Base-by-base conservation (phyloP, 2,888 invertebrate species). In the Antheraea assamensis region DNA sequence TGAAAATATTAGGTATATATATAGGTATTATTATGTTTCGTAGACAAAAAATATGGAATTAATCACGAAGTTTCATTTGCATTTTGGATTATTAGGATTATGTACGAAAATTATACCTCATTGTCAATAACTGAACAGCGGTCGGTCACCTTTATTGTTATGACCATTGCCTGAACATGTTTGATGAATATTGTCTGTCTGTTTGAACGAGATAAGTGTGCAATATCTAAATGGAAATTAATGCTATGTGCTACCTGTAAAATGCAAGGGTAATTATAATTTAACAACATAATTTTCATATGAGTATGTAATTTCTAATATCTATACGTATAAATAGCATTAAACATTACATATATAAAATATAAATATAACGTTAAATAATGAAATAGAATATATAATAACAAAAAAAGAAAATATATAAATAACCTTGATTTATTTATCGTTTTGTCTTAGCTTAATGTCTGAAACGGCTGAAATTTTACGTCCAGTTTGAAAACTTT, bases 111-210 rank as follows among this genome's bases (percentile, higher is more conserved):
- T 72, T 70, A 70, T 73, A 75, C 68, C 70, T 71, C 47, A 73
- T 71, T 52, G 64, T 42, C 35, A 72, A 47, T 52, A 64, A 52
- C 52, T 64, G 73, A 74, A 73, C 73, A 66, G 70, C 70, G 76
- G 75, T 78, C 70, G 76, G 75, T 78, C 79, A 81, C 81, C 81
- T 85, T 85, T 79, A 85, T 83, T 85, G 83, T 85, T 82, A 85
- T 83, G 83, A 85, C 85, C 83, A 86, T 85, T 85, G 80, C 79
- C 68, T 79, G 78, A 82, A 81, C 82, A 84, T 82, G 82, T 80
- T 81, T 79, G 77, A 83, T 82, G 82, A 85, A 82, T 80, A 85
- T 82, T 83, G 82, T 78, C 82, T 81, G 83, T 85, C 79, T 76
- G 79, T 78, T 79, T 76, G 80, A 76, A 79, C 81, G 80, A 79